Conservation (phyloP, 2,113 vertebrate genomes). For the Gnathonemus longibarbis region DNA sequence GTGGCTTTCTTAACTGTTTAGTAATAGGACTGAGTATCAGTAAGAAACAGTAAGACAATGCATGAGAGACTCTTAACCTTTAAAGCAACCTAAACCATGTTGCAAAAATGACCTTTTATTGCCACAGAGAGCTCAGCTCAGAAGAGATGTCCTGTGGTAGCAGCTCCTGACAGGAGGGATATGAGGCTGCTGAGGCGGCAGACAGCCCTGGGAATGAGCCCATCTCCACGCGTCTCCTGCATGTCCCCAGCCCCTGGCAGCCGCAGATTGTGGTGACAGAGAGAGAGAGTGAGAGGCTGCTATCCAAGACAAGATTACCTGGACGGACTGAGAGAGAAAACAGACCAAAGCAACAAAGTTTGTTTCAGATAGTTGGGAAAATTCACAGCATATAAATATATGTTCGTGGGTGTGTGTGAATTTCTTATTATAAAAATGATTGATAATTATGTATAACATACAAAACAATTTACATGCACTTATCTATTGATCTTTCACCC, state of each 20-base stretch:
- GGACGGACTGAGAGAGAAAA: not conserved
- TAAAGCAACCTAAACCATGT: not conserved
- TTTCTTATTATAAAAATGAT: not conserved
- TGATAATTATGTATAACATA: not conserved
- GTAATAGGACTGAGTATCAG: not conserved
- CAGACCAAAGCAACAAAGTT: not conserved
- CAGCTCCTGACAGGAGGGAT: not conserved
- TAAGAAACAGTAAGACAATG: not conserved
- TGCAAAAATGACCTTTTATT: not conserved
- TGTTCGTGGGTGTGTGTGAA: not conserved
- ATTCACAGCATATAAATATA: not conserved
- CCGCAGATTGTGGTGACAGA: not conserved
- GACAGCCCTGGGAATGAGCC: conserved; percentile 6
- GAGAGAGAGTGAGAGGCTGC: not conserved
- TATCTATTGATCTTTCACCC: not conserved
- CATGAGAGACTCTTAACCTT: not conserved
- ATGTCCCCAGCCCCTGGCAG: not conserved
- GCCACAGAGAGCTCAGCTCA: not conserved
- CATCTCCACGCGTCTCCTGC: not conserved
- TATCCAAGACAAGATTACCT: not conserved
- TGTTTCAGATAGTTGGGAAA: not conserved
- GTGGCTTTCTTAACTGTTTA: not conserved
- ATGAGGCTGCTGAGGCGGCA: not conserved
- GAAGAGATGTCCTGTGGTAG: not conserved
- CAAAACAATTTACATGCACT: not conserved